Conservation (phyloP, 1,140 invertebrate genomes). For the Bathynomus jamesi region DNA sequence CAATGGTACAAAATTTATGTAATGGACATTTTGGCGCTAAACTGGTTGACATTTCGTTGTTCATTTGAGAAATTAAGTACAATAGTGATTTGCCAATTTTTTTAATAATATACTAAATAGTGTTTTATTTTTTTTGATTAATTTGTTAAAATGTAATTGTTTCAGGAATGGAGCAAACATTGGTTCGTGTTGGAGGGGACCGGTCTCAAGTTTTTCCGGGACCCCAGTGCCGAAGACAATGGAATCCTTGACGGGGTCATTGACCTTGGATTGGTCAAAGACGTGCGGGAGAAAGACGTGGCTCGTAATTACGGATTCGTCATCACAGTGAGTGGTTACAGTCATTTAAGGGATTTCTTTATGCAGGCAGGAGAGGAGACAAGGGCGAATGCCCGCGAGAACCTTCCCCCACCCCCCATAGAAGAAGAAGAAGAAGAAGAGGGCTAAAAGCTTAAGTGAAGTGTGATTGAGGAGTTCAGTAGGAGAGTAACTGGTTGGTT, state of each 20-base stretch:
- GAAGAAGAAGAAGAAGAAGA: too few relatives aligned
- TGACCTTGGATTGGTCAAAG: constrained; percentile 74
- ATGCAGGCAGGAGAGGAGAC: too few relatives aligned
- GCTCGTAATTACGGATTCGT: constrained; percentile 72
- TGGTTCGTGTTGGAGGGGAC: constrained; percentile 90
- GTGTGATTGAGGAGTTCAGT: too few relatives aligned
- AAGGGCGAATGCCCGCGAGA: too few relatives aligned
- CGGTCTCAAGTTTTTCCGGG: constrained; percentile 77
- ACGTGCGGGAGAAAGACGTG: constrained; percentile 67
- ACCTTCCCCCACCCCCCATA: too few relatives aligned
- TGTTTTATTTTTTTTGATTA: constrained; percentile 7
- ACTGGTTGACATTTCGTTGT: too few relatives aligned
- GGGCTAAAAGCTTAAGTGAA: too few relatives aligned
- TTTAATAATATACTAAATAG: constrained; percentile 1
- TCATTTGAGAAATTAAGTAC: too few relatives aligned
- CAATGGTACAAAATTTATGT: too few relatives aligned
- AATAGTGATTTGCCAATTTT: not conserved
- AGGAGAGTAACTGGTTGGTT: too few relatives aligned
- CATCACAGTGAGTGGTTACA: constrained; percentile 59
- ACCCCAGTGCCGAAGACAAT: constrained; percentile 79
- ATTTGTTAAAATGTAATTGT: not conserved
- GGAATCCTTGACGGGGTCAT: constrained; percentile 79
- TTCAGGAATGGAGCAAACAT: constrained; percentile 75
- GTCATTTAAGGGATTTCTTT: too few relatives aligned
- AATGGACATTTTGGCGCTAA: too few relatives aligned